These are phyloP conservation scores for Etheostoma spectabile DNA, from an alignment of 2,113 vertebrate species.

Conservation along the genomic window DNA sequence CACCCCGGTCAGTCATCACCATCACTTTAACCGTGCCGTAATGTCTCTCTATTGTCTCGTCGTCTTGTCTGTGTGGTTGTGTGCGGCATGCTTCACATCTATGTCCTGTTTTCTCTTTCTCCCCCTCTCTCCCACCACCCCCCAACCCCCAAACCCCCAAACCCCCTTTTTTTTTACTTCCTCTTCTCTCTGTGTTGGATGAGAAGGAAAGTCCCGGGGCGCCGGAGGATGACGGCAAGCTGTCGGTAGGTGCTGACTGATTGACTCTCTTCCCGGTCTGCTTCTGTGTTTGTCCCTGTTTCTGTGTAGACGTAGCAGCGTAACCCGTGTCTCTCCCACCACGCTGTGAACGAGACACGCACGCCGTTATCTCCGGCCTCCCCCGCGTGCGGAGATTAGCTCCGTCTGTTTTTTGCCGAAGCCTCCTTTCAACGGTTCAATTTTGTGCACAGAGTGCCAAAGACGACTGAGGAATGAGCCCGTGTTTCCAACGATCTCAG, in stretches of 20 bases:
- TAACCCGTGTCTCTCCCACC: constrained; percentile 43
- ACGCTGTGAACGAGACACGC: constrained; percentile 44
- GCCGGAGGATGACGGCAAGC: constrained; percentile 84
- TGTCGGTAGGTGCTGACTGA: constrained; percentile 85
- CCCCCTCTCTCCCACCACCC: constrained; percentile 43
- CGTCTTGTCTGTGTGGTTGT: constrained; percentile 62
- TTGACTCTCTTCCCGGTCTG: constrained; percentile 62
- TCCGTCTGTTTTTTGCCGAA: constrained; percentile 79
- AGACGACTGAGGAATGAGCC: constrained; percentile 32
- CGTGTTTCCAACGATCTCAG: constrained; percentile 13
- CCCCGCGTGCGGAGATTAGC: constrained; percentile 73
- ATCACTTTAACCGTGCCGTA: constrained; percentile 47
- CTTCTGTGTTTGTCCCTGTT: constrained; percentile 68
- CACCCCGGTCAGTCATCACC: constrained; percentile 61
- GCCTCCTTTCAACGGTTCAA: constrained; percentile 17
- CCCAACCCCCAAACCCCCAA: neutral
- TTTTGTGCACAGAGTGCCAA: constrained; percentile 46
- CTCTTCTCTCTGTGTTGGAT: constrained; percentile 78
- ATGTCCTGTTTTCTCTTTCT: constrained; percentile 79
- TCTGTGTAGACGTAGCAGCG: constrained; percentile 52
- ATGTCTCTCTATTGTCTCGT: constrained; percentile 61
- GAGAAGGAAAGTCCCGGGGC: constrained; percentile 83
- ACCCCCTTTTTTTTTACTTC: constrained; percentile 44
- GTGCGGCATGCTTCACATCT: constrained; percentile 82
- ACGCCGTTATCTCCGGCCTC: constrained; percentile 75